Conservation (phyloP, 1,140 invertebrate genomes). For the Hyles vespertilio region DNA sequence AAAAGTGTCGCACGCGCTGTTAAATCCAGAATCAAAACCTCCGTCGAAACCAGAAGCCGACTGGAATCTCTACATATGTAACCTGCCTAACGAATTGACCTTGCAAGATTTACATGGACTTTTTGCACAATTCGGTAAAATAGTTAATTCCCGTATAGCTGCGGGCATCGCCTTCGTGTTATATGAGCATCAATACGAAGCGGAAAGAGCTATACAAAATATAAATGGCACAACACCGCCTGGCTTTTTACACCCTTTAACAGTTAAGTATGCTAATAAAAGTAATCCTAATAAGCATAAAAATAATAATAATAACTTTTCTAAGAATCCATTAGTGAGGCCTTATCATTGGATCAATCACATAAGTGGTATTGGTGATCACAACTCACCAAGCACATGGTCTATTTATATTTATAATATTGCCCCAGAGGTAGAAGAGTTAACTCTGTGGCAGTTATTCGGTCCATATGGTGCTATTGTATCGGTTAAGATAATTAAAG, state of each 20-base stretch:
- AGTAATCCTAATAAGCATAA: constrained; percentile 72
- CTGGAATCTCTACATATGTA: constrained; percentile 76
- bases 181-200: constrained; percentile 72
- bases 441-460: constrained; percentile 98
- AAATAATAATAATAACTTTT: constrained; percentile 70
- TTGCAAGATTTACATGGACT: constrained; percentile 74
- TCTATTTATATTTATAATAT: constrained; percentile 99
- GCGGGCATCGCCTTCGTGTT: constrained; percentile 74
- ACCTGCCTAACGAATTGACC: constrained; percentile 75
- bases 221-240: constrained; percentile 69
- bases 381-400: constrained; percentile 85
- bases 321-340: constrained; percentile 62
- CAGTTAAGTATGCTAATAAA: constrained; percentile 76
- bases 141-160: constrained; percentile 74
- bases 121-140: constrained; percentile 75
- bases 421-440: constrained; percentile 98
- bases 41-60: constrained; percentile 73
- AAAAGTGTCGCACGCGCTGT: constrained; percentile 73
- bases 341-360: constrained; percentile 74
- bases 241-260: constrained; percentile 72
- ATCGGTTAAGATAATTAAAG: constrained; percentile 98
- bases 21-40: constrained; percentile 72
- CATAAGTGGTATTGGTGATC: constrained; percentile 75
- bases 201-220: constrained; percentile 71
- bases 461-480: constrained; percentile 99